These are phyloP conservation scores for Torymus texanus DNA, from an alignment of 2,888 invertebrate species.

Conservation along the genomic window DNA sequence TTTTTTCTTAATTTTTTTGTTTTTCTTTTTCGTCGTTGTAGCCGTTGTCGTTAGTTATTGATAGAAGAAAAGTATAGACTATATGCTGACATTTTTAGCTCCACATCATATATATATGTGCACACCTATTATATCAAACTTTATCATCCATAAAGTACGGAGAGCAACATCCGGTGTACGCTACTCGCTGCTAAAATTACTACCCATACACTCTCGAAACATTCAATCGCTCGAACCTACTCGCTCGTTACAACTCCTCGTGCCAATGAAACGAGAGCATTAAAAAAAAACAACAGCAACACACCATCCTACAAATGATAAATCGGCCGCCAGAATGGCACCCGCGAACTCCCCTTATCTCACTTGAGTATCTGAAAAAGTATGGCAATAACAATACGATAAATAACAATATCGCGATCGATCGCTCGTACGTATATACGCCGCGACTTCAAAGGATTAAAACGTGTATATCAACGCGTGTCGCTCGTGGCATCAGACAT, in stretches of 20 bases:
- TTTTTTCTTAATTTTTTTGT: background rate
- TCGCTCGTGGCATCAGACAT: too few relatives aligned
- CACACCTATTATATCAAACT: too few relatives aligned
- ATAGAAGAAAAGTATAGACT: too few relatives aligned
- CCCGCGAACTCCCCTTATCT: background rate
- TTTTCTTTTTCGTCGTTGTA: too few relatives aligned
- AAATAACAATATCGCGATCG: background rate
- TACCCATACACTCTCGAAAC: too few relatives aligned
- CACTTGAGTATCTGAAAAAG: background rate
- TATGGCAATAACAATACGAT: slow-evolving; percentile 2
- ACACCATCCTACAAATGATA: background rate
- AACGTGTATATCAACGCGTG: too few relatives aligned
- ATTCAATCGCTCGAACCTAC: too few relatives aligned
- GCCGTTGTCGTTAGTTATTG: background rate
- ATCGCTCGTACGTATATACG: background rate
- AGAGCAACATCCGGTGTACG: too few relatives aligned
- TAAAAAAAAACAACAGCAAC: background rate
- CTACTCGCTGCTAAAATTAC: too few relatives aligned
- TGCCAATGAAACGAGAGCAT: background rate
- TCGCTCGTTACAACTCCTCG: too few relatives aligned
- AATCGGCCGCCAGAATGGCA: background rate
- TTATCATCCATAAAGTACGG: too few relatives aligned
- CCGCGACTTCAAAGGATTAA: background rate
- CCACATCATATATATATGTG: background rate
- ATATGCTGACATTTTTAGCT: too few relatives aligned